Evolutionary conservation across 1,140 invertebrate genomes (phyloP).

Genomic region (Choristoneura fumiferana): DNA sequence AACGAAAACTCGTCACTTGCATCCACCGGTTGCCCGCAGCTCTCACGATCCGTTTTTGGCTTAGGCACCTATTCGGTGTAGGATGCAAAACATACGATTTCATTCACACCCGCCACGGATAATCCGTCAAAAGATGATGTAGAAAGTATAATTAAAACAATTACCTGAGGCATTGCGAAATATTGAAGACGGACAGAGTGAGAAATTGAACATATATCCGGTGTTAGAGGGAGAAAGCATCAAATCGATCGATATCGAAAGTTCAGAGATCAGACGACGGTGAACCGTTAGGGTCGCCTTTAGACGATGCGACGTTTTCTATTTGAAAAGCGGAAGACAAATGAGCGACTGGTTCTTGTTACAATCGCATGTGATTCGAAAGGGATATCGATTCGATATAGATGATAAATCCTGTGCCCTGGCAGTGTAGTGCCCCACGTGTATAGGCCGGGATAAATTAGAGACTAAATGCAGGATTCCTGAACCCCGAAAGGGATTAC

Average conservation of each 20-base stretch:
- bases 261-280: constrained; percentile 37
- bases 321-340: constrained; percentile 8
- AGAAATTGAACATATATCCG: constrained; percentile 13
- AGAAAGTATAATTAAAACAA: constrained; percentile 30
- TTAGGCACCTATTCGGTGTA: too few relatives aligned
- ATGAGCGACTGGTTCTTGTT: too few relatives aligned
- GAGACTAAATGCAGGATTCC: too few relatives aligned
- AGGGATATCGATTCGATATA: too few relatives aligned
- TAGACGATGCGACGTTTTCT: constrained; percentile 53
- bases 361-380: too few relatives aligned
- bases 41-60: too few relatives aligned
- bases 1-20: too few relatives aligned
- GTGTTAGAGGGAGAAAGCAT: constrained; percentile 27
- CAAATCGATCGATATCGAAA: constrained; percentile 48
- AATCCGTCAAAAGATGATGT: constrained; percentile 5
- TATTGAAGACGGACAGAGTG: constrained; percentile 28
- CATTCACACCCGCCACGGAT: neutral
- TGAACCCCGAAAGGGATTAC: too few relatives aligned
- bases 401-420: too few relatives aligned
- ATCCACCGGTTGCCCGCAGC: too few relatives aligned
- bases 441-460: too few relatives aligned
- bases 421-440: too few relatives aligned
- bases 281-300: constrained; percentile 68
- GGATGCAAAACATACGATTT: neutral
- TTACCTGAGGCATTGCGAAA: constrained; percentile 28